A percentile compares a stretch with the other conserved stretches of the same genome.
Evolutionary conservation across 2,888 invertebrate genomes (phyloP).

Genomic region (Oligia fasciuncula): DNA sequence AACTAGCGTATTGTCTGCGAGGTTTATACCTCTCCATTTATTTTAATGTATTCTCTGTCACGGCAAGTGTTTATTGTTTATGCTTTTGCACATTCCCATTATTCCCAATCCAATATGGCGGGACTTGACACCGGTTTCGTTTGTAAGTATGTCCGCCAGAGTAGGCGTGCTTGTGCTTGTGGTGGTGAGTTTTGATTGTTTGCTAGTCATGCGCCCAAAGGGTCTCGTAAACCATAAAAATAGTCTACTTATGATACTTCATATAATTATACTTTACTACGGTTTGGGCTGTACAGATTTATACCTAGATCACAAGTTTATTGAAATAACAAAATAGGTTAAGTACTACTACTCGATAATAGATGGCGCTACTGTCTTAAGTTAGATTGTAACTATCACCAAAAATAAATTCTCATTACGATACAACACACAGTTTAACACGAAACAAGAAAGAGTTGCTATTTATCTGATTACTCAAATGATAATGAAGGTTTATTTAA

Average conservation of each 20-base stretch:
- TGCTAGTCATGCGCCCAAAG: not conserved
- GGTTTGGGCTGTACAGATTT: not conserved
- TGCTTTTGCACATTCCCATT: constrained; percentile 71
- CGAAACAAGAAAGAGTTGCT: constrained; percentile 2
- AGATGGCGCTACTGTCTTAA: constrained; percentile 65
- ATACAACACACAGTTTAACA: not conserved
- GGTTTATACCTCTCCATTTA: constrained; percentile 60
- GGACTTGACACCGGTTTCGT: constrained; percentile 35
- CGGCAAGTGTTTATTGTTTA: constrained; percentile 73
- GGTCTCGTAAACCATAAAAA: not conserved
- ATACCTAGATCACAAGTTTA: not conserved
- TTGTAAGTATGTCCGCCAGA: constrained; percentile 31
- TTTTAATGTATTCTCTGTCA: constrained; percentile 76
- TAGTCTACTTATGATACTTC: not conserved
- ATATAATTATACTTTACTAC: not conserved
- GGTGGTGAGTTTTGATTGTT: constrained; percentile 9
- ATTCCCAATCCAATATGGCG: constrained; percentile 72
- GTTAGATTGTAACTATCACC: not conserved
- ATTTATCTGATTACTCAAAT: constrained; percentile 10
- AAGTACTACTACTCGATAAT: constrained; percentile 60
- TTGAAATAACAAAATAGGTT: not conserved
- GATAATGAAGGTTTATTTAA: constrained; percentile 18
- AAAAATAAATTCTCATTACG: not conserved
- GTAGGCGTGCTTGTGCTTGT: not conserved
- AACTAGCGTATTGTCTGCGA: constrained; percentile 44